These are phyloP conservation scores for Aethina tumida DNA, from an alignment of 1,140 invertebrate genomes.

Conservation along the genomic window DNA sequence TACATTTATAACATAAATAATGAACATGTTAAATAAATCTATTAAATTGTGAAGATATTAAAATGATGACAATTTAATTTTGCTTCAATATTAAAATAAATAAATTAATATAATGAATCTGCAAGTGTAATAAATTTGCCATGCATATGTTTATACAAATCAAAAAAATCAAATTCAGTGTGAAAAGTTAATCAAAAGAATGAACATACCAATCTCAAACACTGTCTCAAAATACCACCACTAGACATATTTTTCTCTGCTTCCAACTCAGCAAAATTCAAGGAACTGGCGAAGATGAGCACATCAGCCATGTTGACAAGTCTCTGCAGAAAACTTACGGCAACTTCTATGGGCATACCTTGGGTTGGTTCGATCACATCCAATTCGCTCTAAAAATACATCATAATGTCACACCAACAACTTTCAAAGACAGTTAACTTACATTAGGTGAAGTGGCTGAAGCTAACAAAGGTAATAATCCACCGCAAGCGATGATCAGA, in stretches of 20 bases:
- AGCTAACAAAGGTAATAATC: constrained; percentile 88
- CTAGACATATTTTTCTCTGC: constrained; percentile 99
- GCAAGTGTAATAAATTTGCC: too few species aligned
- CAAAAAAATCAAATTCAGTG: too few species aligned
- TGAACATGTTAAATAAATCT: too few species aligned
- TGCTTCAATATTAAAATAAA: too few species aligned
- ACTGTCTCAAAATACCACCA: constrained; percentile 94
- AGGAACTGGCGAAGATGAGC: constrained; percentile 92
- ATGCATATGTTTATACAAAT: too few species aligned
- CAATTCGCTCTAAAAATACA: constrained; percentile 82
- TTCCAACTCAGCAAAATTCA: constrained; percentile 96
- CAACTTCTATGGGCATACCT: constrained; percentile 96
- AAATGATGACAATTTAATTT: too few species aligned
- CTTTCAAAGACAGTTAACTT: constrained; percentile 36
- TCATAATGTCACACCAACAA: neutral
- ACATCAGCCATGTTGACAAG: constrained; percentile 98
- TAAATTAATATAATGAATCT: too few species aligned
- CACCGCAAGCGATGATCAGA: constrained; percentile 97
- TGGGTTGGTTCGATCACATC: constrained; percentile 98
- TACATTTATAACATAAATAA: too few species aligned
- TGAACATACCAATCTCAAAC: constrained; percentile 78
- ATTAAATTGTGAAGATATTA: too few species aligned
- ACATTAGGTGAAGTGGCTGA: constrained; percentile 98
- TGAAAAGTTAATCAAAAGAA: too few species aligned
- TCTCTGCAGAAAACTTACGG: constrained; percentile 91